Evolutionary conservation across 2,888 invertebrate species (phyloP).

Genomic region (Oscheius sp.): DNA sequence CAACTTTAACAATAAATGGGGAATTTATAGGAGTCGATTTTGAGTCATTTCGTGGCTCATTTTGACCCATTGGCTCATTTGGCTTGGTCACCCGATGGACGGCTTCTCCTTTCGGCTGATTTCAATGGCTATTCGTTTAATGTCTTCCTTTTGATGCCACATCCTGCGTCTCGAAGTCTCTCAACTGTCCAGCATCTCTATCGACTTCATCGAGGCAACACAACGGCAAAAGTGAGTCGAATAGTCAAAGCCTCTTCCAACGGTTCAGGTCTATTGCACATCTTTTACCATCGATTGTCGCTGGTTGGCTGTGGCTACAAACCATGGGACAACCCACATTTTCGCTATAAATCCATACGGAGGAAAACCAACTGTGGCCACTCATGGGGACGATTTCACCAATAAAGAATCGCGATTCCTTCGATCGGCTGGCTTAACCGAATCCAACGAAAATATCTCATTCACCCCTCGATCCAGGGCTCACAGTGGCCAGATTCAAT

Average conservation of each 20-base stretch:
- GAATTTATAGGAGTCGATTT: slow-evolving; percentile 11
- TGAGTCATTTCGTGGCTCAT: slow-evolving; percentile 66
- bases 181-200: slow-evolving; percentile 87
- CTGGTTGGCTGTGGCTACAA: slow-evolving; percentile 94
- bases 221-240: slow-evolving; percentile 84
- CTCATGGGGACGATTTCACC: slow-evolving; percentile 92
- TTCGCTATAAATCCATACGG: slow-evolving; percentile 92
- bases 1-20: background rate
- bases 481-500: slow-evolving; percentile 17
- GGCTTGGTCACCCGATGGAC: slow-evolving; percentile 50
- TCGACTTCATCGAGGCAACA: slow-evolving; percentile 90
- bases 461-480: slow-evolving; percentile 13
- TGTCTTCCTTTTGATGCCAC: slow-evolving; percentile 90
- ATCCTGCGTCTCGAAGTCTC: slow-evolving; percentile 83
- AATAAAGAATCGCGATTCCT: slow-evolving; percentile 84
- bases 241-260: background rate
- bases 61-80: slow-evolving; percentile 41
- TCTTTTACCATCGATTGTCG: slow-evolving; percentile 88
- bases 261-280: slow-evolving; percentile 79
- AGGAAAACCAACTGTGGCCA: slow-evolving; percentile 85
- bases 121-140: slow-evolving; percentile 79
- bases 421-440: slow-evolving; percentile 87
- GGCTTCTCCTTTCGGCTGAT: slow-evolving; percentile 72
- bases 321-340: slow-evolving; percentile 92
- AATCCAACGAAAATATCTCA: slow-evolving; percentile 39